Evolutionary conservation across 2,113 vertebrate species (phyloP).

Genomic region (Oenanthe melanoleuca): DNA sequence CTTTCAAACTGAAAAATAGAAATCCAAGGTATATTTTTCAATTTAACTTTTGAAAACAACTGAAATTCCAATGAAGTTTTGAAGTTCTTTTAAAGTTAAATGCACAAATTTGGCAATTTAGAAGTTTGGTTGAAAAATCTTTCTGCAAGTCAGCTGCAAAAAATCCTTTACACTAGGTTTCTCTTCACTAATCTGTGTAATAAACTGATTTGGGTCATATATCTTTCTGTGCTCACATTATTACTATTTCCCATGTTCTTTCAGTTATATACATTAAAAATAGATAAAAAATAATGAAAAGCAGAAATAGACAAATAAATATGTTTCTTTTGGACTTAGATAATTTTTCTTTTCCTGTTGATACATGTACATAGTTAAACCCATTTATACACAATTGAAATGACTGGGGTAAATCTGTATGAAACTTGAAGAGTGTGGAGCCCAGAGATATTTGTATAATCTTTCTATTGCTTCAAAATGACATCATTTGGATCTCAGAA

Average conservation of each 20-base stretch:
- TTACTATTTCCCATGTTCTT: background rate
- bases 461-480: background rate
- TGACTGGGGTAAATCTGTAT: background rate
- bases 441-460: background rate
- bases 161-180: background rate
- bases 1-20: background rate
- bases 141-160: background rate
- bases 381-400: background rate
- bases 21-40: too few relatives aligned
- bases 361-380: background rate
- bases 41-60: too few relatives aligned
- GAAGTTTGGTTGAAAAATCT: background rate
- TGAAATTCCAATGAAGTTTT: too few relatives aligned
- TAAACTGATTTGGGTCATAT: background rate
- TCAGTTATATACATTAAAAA: background rate
- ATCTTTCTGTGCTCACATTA: background rate
- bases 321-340: background rate
- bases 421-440: background rate
- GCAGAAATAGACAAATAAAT: background rate
- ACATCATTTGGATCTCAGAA: background rate
- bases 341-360: background rate
- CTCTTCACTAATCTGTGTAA: background rate
- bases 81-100: too few relatives aligned
- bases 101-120: background rate
- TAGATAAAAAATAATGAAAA: background rate